Conservation (phyloP, 2,113 vertebrate species). For the Xerus inauris region DNA sequence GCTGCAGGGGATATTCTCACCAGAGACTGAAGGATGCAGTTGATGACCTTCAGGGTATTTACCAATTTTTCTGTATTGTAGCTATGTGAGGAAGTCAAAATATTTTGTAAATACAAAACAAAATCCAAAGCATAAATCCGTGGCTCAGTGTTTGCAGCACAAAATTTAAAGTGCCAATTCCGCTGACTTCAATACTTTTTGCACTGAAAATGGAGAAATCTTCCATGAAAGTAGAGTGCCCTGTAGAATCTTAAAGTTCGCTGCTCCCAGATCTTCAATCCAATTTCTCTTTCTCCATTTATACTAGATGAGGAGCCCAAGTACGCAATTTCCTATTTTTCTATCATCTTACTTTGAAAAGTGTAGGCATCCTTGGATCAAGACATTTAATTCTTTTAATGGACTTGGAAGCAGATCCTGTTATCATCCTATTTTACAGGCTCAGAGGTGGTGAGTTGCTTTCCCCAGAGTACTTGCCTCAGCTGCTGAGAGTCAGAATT, state of each 20-base stretch:
- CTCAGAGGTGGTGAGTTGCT: neutral
- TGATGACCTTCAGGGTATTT: constrained; percentile 24
- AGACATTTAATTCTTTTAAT: neutral
- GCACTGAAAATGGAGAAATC: neutral
- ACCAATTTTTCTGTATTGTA: constrained; percentile 47
- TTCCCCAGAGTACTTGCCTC: neutral
- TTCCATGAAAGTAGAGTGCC: neutral
- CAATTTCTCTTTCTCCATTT: neutral
- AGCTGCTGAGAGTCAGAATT: neutral
- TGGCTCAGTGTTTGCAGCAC: neutral
- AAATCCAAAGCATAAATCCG: neutral
- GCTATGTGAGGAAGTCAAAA: constrained; percentile 22
- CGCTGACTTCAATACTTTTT: neutral
- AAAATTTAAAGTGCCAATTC: neutral
- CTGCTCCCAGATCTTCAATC: neutral
- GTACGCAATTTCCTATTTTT: neutral
- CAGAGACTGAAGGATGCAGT: constrained; percentile 12
- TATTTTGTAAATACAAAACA: neutral
- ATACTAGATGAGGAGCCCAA: neutral
- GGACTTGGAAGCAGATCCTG: neutral
- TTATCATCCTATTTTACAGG: neutral
- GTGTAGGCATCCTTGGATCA: neutral
- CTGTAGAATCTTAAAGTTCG: neutral
- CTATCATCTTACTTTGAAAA: neutral
- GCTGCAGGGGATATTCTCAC: neutral